Evolutionary conservation across 2,888 invertebrate genomes (phyloP).

Genomic region (Hydriomena furcata): DNA sequence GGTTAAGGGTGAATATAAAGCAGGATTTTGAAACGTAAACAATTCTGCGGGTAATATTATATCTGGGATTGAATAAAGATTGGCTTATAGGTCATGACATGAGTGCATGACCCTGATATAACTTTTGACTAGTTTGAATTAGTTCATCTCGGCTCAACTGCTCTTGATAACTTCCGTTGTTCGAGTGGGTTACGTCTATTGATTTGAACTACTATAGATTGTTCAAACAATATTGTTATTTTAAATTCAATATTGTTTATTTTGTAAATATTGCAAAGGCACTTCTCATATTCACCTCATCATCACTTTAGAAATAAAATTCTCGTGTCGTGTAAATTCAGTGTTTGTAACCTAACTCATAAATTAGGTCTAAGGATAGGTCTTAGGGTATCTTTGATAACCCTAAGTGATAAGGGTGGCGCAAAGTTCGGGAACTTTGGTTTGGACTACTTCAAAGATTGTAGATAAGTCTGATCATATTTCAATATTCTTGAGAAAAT

Average conservation of each 20-base stretch:
- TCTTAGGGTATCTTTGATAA: no score
- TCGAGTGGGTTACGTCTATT: constrained; percentile 47
- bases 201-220: constrained; percentile 40
- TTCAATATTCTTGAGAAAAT: constrained; percentile 24
- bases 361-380: no score
- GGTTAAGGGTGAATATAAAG: constrained; percentile 25
- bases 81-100: constrained; percentile 41
- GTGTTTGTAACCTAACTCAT: no score
- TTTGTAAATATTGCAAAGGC: constrained; percentile 26
- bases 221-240: constrained; percentile 44
- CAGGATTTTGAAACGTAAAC: constrained; percentile 21
- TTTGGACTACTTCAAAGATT: neutral
- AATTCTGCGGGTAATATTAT: constrained; percentile 31
- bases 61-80: constrained; percentile 24
- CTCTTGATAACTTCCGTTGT: constrained; percentile 69
- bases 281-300: no score
- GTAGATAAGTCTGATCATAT: constrained; percentile 13
- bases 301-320: no score
- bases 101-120: constrained; percentile 57
- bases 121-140: constrained; percentile 65
- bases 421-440: no score
- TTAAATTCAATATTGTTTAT: no score
- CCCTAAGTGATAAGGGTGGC: no score
- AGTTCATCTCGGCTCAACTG: constrained; percentile 67
- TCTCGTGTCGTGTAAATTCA: no score